These are phyloP conservation scores for Potamarius usumacintae DNA, from an alignment of 2,113 vertebrate species.

Conservation along the genomic window DNA sequence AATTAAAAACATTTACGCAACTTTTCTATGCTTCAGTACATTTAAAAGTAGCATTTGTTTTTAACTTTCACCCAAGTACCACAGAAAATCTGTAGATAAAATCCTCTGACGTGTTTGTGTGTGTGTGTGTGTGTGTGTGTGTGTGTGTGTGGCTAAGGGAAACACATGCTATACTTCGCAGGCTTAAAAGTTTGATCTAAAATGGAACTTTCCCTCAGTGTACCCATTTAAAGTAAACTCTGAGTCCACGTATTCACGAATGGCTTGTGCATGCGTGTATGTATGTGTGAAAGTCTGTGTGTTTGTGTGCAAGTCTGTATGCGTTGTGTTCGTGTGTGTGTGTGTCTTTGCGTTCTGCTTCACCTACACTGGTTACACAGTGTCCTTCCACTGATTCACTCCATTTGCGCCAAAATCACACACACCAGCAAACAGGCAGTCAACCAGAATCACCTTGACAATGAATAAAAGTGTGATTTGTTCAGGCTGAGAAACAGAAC, in stretches of 20 bases:
- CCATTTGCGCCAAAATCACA: constrained; percentile 49
- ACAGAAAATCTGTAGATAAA: neutral
- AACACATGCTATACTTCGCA: neutral
- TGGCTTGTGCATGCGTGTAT: constrained; percentile 10
- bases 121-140: neutral
- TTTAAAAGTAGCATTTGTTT: neutral
- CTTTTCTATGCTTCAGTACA: no score
- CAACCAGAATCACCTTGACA: constrained; percentile 44
- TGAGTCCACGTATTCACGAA: constrained; percentile 18
- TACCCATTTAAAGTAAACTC: constrained; percentile 22
- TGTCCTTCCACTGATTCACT: constrained; percentile 34
- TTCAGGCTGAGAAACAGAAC: neutral
- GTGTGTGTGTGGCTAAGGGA: neutral
- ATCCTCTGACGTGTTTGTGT: neutral
- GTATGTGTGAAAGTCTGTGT: neutral
- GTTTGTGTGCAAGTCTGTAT: neutral
- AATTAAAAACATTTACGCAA: no score
- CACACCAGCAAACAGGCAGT: constrained; percentile 50
- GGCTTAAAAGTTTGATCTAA: neutral
- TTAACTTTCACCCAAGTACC: neutral
- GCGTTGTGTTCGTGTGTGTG: neutral
- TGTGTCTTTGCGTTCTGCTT: constrained; percentile 11
- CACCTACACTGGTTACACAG: constrained; percentile 38
- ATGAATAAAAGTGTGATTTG: neutral
- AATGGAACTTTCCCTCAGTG: neutral